Conservation (phyloP, 2,113 vertebrate genomes). For the Progne subis region DNA sequence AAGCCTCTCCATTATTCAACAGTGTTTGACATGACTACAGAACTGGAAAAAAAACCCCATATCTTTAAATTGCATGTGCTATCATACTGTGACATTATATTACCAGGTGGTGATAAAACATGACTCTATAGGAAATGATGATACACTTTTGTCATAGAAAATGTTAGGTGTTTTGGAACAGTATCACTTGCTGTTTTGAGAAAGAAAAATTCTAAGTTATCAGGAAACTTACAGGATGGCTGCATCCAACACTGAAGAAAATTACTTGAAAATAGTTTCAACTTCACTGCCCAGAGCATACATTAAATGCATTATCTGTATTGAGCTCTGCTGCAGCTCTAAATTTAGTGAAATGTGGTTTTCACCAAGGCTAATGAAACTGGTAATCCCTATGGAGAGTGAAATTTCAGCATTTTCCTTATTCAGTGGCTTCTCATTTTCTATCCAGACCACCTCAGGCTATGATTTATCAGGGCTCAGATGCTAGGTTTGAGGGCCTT, state of each 20-base stretch:
- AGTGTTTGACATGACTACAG: neutral
- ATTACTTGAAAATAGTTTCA: slow-evolving; percentile 68
- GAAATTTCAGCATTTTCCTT: slow-evolving; percentile 53
- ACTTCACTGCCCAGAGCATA: slow-evolving; percentile 64
- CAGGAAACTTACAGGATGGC: slow-evolving; percentile 33
- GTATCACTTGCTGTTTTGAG: slow-evolving; percentile 1
- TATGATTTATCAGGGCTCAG: neutral
- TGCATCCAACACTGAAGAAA: slow-evolving; percentile 54
- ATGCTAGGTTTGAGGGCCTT: neutral
- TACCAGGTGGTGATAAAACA: slow-evolving; percentile 1
- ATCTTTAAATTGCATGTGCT: neutral
- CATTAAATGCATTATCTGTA: slow-evolving; percentile 59
- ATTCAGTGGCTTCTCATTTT: slow-evolving; percentile 43
- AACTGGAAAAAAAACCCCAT: neutral
- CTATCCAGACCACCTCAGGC: slow-evolving; percentile 13
- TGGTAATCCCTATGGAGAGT: slow-evolving; percentile 45
- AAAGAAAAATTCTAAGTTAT: slow-evolving; percentile 48
- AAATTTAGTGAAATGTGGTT: slow-evolving; percentile 64
- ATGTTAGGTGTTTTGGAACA: slow-evolving; percentile 10
- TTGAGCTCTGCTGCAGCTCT: slow-evolving; percentile 55
- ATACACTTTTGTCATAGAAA: neutral
- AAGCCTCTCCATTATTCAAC: neutral
- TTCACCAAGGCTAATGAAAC: slow-evolving; percentile 63
- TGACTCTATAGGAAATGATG: neutral
- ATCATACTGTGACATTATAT: neutral